Percentiles rank a stretch among this genome's conserved stretches.
These are phyloP conservation scores for Indicator maculatus DNA, from an alignment of 2,113 vertebrate genomes.

Conservation along the genomic window DNA sequence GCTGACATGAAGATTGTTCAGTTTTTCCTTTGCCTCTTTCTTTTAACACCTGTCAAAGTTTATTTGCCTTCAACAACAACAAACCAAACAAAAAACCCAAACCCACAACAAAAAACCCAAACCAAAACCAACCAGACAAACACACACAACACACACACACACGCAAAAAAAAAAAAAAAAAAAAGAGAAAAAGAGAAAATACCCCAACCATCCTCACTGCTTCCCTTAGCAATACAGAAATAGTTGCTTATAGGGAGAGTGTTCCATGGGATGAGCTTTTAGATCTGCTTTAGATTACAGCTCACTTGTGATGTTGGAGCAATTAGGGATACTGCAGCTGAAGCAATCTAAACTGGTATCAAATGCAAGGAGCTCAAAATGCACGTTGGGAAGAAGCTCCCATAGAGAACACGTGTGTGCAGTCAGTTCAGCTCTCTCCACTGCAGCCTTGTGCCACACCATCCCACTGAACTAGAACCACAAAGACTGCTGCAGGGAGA, in stretches of 20 bases:
- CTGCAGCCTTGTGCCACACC: background rate
- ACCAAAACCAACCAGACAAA: no score
- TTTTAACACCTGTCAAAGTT: background rate
- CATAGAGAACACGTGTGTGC: background rate
- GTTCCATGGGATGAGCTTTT: background rate
- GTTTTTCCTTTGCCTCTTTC: slow-evolving; percentile 6
- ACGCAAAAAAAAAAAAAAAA: no score
- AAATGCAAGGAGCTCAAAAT: background rate
- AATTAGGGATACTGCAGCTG: background rate
- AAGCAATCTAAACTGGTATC: background rate
- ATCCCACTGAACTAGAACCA: fast-evolving
- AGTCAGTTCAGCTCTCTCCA: fast-evolving
- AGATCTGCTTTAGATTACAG: background rate
- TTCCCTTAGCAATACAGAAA: background rate
- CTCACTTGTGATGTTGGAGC: background rate
- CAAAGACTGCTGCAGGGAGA: background rate
- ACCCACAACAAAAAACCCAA: no score
- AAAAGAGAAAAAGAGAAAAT: background rate
- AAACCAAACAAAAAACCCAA: no score
- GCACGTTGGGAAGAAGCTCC: background rate
- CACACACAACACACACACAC: no score
- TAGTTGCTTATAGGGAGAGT: background rate
- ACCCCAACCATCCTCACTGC: background rate
- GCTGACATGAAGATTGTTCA: background rate
- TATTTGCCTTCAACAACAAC: background rate